Evolutionary conservation across 2,888 invertebrate genomes (phyloP).

Genomic region (Apocheima hispidaria): DNA sequence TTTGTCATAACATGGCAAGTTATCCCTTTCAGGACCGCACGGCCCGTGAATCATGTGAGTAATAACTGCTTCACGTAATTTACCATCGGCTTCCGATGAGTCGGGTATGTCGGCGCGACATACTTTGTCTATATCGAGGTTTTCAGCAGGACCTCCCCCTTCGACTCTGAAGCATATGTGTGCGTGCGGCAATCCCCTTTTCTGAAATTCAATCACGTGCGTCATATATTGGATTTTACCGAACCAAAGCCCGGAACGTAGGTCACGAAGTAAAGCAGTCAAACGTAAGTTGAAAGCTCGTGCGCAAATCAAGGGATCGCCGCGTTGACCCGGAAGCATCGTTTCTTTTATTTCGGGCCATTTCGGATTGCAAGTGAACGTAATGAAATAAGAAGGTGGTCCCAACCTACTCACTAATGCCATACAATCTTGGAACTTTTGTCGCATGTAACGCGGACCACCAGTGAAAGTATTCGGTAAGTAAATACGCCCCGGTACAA

Average conservation of each 20-base stretch:
- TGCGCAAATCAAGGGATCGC: background rate
- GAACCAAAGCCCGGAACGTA: constrained; percentile 14
- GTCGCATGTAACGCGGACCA: constrained; percentile 4
- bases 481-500: constrained; percentile 4
- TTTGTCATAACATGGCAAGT: constrained; percentile 12
- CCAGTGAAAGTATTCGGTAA: constrained; percentile 20
- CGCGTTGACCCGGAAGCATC: background rate
- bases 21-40: constrained; percentile 9
- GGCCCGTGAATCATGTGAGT: constrained; percentile 10
- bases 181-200: constrained; percentile 17
- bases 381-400: constrained; percentile 13
- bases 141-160: constrained; percentile 12
- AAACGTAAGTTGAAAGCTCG: constrained; percentile 2
- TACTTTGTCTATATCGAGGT: constrained; percentile 17
- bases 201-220: constrained; percentile 21
- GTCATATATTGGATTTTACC: constrained; percentile 6
- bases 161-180: constrained; percentile 19
- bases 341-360: constrained; percentile 16
- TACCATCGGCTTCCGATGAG: background rate
- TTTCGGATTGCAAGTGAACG: constrained; percentile 11
- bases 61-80: background rate
- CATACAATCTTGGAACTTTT: background rate
- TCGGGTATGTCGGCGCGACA: too few species aligned
- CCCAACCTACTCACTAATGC: constrained; percentile 16
- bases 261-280: constrained; percentile 3